Percentiles rank a stretch among this genome's conserved stretches.
Conservation (phyloP, 1,140 invertebrate genomes). For the Sweltsa coloradensis region DNA sequence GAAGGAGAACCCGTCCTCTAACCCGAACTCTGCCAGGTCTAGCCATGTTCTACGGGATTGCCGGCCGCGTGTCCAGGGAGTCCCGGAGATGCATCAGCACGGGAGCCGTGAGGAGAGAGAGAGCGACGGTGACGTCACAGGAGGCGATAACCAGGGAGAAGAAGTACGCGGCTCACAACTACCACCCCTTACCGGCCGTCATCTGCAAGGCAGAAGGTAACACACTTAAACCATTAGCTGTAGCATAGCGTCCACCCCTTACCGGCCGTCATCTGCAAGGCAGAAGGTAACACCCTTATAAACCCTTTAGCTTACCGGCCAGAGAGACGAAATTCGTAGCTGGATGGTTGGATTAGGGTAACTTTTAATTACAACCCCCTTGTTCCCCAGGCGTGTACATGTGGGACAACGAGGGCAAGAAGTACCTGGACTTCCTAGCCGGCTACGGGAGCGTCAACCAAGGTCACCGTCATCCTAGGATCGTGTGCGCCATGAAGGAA, state of each 20-base stretch:
- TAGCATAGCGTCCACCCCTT: neutral
- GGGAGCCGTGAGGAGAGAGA: no score
- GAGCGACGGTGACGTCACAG: constrained; percentile 29
- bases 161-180: constrained; percentile 94
- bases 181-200: constrained; percentile 89
- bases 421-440: constrained; percentile 91
- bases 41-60: no score
- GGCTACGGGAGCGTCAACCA: constrained; percentile 98
- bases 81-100: no score
- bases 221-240: neutral
- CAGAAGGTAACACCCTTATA: constrained; percentile 51
- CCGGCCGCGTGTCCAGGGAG: no score
- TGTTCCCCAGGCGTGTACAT: constrained; percentile 72
- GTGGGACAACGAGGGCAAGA: constrained; percentile 92
- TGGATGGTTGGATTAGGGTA: no score
- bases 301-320: no score
- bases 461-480: constrained; percentile 94
- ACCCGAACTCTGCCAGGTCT: no score
- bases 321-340: no score
- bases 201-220: constrained; percentile 70
- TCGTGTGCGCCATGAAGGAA: constrained; percentile 66
- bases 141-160: constrained; percentile 66
- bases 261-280: no score
- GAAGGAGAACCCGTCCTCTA: no score
- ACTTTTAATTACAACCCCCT: no score